These are phyloP conservation scores for Zophobas morio DNA, from an alignment of 1,140 invertebrate genomes.

Conservation along the genomic window DNA sequence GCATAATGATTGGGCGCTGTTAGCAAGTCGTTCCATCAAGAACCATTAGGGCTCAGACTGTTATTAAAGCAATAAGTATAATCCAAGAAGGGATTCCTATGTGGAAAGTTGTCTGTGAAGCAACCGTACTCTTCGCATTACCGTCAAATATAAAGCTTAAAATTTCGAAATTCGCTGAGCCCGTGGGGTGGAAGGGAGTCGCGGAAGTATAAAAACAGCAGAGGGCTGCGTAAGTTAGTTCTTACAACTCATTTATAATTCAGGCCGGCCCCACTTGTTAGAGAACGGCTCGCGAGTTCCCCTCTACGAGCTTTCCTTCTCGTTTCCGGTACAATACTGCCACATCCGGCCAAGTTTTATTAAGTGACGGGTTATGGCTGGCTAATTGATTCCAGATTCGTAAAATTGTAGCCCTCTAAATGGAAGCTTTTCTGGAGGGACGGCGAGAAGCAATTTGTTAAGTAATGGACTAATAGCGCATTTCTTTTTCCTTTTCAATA, in stretches of 20 bases:
- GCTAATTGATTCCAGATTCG: slow-evolving; percentile 50
- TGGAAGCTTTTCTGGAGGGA: background rate
- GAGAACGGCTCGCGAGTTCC: slow-evolving; percentile 52
- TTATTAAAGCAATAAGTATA: slow-evolving; percentile 56
- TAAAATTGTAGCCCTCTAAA: background rate
- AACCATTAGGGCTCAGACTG: slow-evolving; percentile 49
- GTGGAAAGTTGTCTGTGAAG: slow-evolving; percentile 48
- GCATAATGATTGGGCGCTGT: slow-evolving; percentile 19
- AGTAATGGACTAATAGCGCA: too few relatives aligned
- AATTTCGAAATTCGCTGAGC: slow-evolving; percentile 56
- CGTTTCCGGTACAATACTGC: slow-evolving; percentile 55
- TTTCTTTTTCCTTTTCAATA: too few relatives aligned
- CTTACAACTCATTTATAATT: slow-evolving; percentile 62
- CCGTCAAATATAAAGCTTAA: slow-evolving; percentile 58
- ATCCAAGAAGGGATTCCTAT: slow-evolving; percentile 53
- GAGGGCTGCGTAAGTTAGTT: slow-evolving; percentile 65
- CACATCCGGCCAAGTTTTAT: slow-evolving; percentile 55
- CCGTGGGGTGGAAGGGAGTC: slow-evolving; percentile 47
- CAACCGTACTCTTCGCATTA: slow-evolving; percentile 55
- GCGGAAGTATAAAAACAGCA: slow-evolving; percentile 61
- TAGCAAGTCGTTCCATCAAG: slow-evolving; percentile 51
- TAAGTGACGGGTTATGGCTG: slow-evolving; percentile 52
- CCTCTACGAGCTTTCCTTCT: slow-evolving; percentile 39
- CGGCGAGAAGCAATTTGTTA: too few relatives aligned
- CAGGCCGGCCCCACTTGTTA: slow-evolving; percentile 63